Evolutionary conservation across 2,113 vertebrate genomes (phyloP).

Genomic region (Dicentrarchus labrax): DNA sequence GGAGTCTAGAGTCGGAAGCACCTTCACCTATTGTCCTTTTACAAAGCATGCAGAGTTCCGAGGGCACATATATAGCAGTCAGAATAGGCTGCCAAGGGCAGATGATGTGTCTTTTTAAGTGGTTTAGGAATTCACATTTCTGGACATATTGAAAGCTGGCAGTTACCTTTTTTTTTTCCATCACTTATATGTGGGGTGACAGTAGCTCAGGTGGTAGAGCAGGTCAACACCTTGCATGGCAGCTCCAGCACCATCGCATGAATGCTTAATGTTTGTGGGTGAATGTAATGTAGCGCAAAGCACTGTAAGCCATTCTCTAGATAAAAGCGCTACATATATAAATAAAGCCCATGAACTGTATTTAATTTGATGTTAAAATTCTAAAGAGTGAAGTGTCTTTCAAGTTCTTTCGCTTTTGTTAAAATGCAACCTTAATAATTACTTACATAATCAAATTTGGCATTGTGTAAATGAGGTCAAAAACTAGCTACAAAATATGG

Average conservation of each 20-base stretch:
- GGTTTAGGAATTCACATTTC: slow-evolving; percentile 2
- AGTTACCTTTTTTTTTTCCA: slow-evolving; percentile 2
- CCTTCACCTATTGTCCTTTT: slow-evolving; percentile 7
- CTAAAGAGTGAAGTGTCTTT: background rate
- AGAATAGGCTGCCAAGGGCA: background rate
- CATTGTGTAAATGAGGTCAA: slow-evolving; percentile 1
- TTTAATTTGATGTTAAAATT: background rate
- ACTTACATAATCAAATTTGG: too few relatives aligned
- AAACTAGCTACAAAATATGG: background rate
- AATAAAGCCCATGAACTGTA: background rate
- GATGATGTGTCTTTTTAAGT: slow-evolving; percentile 6
- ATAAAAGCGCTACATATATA: background rate
- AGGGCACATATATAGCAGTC: background rate
- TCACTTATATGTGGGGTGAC: background rate
- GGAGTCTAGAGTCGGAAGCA: background rate
- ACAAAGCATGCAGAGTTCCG: slow-evolving; percentile 21
- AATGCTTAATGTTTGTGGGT: slow-evolving; percentile 10
- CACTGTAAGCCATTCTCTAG: background rate
- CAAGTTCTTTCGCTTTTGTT: too few relatives aligned
- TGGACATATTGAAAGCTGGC: slow-evolving; percentile 4
- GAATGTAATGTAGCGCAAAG: slow-evolving; percentile 13
- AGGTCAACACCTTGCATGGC: slow-evolving; percentile 21
- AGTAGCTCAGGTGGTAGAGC: slow-evolving; percentile 28
- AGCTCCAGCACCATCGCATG: slow-evolving; percentile 2
- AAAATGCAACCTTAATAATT: too few relatives aligned